These are phyloP conservation scores for Lepus europaeus DNA, from an alignment of 2,113 vertebrate species.

Conservation along the genomic window DNA sequence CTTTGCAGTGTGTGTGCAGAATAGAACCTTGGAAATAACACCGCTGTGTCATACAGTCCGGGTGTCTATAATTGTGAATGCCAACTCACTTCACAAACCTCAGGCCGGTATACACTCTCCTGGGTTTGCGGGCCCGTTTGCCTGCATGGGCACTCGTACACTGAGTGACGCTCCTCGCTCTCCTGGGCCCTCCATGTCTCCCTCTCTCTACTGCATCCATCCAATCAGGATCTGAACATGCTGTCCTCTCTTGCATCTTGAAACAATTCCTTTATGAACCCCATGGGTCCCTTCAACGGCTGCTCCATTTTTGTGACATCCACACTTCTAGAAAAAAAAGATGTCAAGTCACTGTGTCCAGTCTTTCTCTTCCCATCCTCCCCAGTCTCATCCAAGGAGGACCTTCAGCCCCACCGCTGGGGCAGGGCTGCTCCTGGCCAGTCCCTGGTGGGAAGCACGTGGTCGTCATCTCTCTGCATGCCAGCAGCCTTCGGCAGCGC, in stretches of 20 bases:
- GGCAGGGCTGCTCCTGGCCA: not conserved
- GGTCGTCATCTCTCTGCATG: not conserved
- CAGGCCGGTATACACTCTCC: not conserved
- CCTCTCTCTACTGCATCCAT: not conserved
- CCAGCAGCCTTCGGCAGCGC: not conserved
- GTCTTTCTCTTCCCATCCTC: not conserved
- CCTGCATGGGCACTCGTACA: not conserved
- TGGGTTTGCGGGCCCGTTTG: not conserved
- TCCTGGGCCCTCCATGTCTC: not conserved
- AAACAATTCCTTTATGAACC: not conserved
- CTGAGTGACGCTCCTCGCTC: not conserved
- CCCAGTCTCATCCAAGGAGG: not conserved
- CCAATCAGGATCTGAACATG: too few relatives aligned
- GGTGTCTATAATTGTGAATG: not conserved
- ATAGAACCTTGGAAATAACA: conserved; percentile 37
- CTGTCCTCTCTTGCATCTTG: not conserved
- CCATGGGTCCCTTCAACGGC: not conserved
- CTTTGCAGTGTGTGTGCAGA: not conserved
- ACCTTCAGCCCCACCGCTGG: not conserved
- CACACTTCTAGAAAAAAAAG: conserved; percentile 17
- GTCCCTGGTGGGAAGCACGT: not conserved
- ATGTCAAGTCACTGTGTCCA: not conserved
- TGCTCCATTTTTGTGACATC: not conserved
- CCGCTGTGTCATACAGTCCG: not conserved
- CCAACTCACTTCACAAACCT: not conserved